Percentiles rank a stretch among this genome's conserved stretches.
Evolutionary conservation across 2,888 invertebrate species (phyloP).

Genomic region (Apantesis nais): DNA sequence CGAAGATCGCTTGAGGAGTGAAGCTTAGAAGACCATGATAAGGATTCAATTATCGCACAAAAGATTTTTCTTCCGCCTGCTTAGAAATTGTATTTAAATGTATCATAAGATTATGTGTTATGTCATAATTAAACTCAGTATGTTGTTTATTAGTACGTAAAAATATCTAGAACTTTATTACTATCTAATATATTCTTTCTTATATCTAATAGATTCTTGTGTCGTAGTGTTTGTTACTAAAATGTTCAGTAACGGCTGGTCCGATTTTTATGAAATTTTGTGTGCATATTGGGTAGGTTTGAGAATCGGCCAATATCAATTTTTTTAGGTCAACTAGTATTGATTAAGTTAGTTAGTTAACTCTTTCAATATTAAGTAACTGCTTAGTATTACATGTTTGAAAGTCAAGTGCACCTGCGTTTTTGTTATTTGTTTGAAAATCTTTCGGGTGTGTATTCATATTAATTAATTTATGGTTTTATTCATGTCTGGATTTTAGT

Average conservation of each 20-base stretch:
- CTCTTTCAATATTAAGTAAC: too few species aligned
- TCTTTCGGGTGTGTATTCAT: not conserved
- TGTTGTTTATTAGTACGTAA: not conserved
- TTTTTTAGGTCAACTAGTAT: too few species aligned
- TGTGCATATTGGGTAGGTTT: too few species aligned
- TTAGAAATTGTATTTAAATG: not conserved
- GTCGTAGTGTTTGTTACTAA: too few species aligned
- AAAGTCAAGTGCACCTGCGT: not conserved
- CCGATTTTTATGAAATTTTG: too few species aligned
- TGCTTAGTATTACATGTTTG: not conserved
- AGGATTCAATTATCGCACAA: conserved; percentile 4
- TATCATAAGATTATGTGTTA: not conserved
- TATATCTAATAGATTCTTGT: too few species aligned
- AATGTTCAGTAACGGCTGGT: too few species aligned
- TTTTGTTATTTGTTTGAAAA: not conserved
- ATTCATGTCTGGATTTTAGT: not conserved
- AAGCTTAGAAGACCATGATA: not conserved
- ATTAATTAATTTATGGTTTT: not conserved
- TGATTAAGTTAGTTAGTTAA: too few species aligned
- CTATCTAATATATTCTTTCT: too few species aligned
- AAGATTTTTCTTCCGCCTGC: not conserved
- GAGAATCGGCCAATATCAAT: too few species aligned
- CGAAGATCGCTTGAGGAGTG: conserved; percentile 34
- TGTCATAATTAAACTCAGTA: not conserved
- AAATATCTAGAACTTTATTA: too few species aligned